Base-by-base conservation (phyloP, 2,888 invertebrate genomes). In the Acanthopleura granulata region DNA sequence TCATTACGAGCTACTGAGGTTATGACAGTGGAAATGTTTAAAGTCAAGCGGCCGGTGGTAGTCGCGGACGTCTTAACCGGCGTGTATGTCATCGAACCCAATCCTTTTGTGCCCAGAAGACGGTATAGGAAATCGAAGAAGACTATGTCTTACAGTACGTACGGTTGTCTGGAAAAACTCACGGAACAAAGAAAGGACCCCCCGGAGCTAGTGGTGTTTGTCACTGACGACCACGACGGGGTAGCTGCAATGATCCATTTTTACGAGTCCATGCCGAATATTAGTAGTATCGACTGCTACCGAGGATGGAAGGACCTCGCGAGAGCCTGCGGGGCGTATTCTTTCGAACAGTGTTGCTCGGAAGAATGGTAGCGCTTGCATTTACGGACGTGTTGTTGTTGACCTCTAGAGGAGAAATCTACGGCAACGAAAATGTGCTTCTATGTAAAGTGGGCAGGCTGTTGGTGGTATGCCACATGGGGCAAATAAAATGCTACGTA, bases 371-470 rank as follows among this genome's bases (percentile, higher is more conserved):
- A 51, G 18, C 18, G 51, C 51, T 51, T 18, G 51, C 18, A 51
- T 51, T 51, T 51, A 51, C 51, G 14, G 51, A 51, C 51, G 51
- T 51, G 51, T 51, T 51, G 18, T 14, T 18, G 51, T 51, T 51
- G 18, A 51, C 51, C 51, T 51, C 51, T 18, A 18, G 51, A 18
- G 51, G 18, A 51, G 51, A 51, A 51, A 51, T 51, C 18, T 51
- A 51, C 51, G 51, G 51, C 51, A 51, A 51, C 51, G 51, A 51
- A 51, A 51, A 51, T 18, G 51, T 51, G 51, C 51, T 51, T 51
- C 18, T 51, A 18, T 51, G 51, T 51, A 51, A 51, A 18, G 51
- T 51, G 14, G 51, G 51, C 14, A 14, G 51, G 51, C 51, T 51
- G 14, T 51, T 51, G 51, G 51, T 51, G 51, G 51, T 51, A 15